phyloP scores from a whole-genome alignment of 2,888 invertebrate species.

The Chalcis sispes region DNA sequence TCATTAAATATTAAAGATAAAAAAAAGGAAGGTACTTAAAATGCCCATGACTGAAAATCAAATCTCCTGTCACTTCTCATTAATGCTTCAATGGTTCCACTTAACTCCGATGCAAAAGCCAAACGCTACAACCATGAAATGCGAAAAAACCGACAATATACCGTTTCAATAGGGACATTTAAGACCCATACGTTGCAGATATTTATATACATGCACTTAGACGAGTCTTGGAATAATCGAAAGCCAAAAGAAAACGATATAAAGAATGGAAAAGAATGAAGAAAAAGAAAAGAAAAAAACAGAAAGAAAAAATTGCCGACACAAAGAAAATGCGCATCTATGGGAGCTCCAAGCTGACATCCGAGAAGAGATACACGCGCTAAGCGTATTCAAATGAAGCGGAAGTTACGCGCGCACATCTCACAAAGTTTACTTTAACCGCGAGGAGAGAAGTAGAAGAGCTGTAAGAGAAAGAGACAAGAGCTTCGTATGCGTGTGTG shows the following conservation, averaged over 20 bases:
- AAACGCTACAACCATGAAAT: slow-evolving; percentile 5
- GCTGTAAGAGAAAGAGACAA: slow-evolving; percentile 18
- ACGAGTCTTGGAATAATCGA: neutral
- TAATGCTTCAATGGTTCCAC: slow-evolving; percentile 44
- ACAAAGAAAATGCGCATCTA: slow-evolving; percentile 39
- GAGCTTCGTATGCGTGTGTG: neutral
- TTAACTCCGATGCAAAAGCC: slow-evolving; percentile 40
- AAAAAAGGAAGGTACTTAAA: no score
- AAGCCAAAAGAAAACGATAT: neutral
- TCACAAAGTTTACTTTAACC: slow-evolving; percentile 49
- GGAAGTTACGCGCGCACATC: slow-evolving; percentile 52
- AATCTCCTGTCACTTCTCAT: slow-evolving; percentile 46
- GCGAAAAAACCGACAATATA: slow-evolving; percentile 28
- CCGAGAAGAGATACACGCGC: slow-evolving; percentile 38
- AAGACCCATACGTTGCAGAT: neutral
- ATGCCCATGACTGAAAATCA: no score
- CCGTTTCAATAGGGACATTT: slow-evolving; percentile 19
- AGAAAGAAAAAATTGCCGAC: neutral
- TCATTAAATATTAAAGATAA: no score
- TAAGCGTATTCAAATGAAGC: slow-evolving; percentile 57
- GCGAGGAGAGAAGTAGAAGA: no score
- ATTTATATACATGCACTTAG: neutral
- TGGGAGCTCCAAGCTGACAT: slow-evolving; percentile 30
- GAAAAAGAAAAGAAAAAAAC: neutral
- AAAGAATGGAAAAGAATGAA: slow-evolving; percentile 6